Percentiles rank a stretch among this genome's conserved stretches.
These are phyloP conservation scores for Pantherophis vulpinus DNA, from an alignment of 2,797 vertebrate genomes.

Conservation along the genomic window DNA sequence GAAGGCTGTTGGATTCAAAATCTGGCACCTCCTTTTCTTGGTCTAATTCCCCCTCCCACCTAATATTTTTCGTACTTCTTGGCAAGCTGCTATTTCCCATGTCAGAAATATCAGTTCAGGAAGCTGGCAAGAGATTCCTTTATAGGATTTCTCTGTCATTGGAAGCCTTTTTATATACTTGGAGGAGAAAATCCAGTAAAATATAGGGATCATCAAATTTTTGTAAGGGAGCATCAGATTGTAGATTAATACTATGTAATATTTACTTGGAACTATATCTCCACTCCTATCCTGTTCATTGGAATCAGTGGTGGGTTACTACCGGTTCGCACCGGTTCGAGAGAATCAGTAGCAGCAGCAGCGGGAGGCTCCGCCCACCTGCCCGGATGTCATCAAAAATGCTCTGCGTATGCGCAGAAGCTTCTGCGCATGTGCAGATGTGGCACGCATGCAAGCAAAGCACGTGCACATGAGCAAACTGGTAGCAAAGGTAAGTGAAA, in stretches of 20 bases:
- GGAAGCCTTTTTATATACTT: neutral
- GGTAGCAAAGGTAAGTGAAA: too few species aligned
- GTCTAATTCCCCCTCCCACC: neutral
- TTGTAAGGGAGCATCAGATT: neutral
- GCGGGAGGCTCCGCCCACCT: too few species aligned
- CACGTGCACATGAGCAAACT: too few species aligned
- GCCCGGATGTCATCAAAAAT: too few species aligned
- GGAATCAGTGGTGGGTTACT: too few species aligned
- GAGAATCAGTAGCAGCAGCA: too few species aligned
- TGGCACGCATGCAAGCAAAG: too few species aligned
- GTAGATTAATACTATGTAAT: neutral
- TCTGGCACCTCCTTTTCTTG: neutral
- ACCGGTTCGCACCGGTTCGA: too few species aligned
- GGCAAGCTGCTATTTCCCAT: neutral
- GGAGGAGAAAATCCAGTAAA: neutral
- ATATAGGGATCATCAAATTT: neutral
- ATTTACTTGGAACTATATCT: neutral
- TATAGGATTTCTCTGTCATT: neutral
- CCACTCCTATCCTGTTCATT: neutral
- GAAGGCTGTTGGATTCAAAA: neutral
- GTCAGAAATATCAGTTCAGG: neutral
- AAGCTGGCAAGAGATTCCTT: neutral
- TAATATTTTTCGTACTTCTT: neutral
- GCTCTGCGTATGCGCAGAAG: too few species aligned
- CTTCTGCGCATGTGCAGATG: too few species aligned